Conservation (phyloP, 64 coral and sea anemone species). For the Porites australiensis region DNA sequence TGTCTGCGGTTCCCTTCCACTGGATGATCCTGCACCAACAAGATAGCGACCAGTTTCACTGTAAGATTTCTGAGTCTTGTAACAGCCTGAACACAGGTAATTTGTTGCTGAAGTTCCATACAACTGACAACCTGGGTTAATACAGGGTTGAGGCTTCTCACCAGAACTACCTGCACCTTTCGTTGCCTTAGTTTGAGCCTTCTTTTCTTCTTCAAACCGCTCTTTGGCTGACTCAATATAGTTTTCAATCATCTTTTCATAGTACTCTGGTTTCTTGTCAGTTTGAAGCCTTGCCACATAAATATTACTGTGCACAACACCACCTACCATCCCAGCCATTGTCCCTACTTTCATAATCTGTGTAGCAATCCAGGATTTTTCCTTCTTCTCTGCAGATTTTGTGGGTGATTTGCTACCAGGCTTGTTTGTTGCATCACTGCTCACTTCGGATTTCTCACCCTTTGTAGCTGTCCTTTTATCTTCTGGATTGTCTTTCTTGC, state of each 20-base stretch:
- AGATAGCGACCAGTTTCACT: constrained; percentile 50
- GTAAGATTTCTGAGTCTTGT: constrained; percentile 83
- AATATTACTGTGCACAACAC: constrained; percentile 38
- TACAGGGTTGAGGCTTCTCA: constrained; percentile 72
- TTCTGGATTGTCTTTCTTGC: constrained; percentile 63
- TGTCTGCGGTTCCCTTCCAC: neutral
- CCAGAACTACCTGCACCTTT: neutral
- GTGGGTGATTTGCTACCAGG: constrained; percentile 4
- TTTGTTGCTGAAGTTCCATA: constrained; percentile 88
- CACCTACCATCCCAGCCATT: constrained; percentile 66
- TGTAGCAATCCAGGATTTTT: constrained; percentile 81
- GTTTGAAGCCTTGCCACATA: constrained; percentile 78
- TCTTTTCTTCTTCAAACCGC: constrained; percentile 91
- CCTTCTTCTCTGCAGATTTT: constrained; percentile 66
- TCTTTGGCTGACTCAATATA: constrained; percentile 84
- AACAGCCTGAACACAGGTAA: constrained; percentile 92
- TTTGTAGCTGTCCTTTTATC: constrained; percentile 26
- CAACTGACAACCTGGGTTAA: constrained; percentile 76
- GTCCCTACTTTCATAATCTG: constrained; percentile 74
- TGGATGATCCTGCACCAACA: neutral
- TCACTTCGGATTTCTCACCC: constrained; percentile 52
- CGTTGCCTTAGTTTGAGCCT: constrained; percentile 27
- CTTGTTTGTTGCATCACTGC: neutral
- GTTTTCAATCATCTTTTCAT: constrained; percentile 88
- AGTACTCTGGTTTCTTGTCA: constrained; percentile 89